These are phyloP conservation scores for Cryptotermes secundus DNA, from an alignment of 1,140 invertebrate species.

Conservation along the genomic window DNA sequence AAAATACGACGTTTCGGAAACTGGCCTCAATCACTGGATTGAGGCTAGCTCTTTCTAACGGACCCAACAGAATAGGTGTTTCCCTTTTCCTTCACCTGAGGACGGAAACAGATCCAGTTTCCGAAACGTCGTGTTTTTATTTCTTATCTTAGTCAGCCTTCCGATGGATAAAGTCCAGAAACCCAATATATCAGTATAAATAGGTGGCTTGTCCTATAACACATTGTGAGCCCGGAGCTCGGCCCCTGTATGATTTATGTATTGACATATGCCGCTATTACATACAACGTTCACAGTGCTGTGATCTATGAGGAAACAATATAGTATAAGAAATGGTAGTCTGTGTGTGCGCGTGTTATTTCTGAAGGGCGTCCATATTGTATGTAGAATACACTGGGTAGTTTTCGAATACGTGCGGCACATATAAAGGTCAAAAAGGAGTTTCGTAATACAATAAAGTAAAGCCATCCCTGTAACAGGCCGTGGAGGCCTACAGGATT, in stretches of 20 bases:
- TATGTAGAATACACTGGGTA: background rate
- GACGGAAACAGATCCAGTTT: no score
- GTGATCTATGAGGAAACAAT: background rate
- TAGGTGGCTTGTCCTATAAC: background rate
- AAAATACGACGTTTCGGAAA: no score
- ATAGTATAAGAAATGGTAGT: background rate
- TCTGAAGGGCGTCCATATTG: background rate
- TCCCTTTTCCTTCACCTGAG: no score
- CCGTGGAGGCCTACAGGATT: no score
- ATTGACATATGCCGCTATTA: background rate
- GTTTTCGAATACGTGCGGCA: background rate
- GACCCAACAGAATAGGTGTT: no score
- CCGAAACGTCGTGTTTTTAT: no score
- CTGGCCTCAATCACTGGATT: no score
- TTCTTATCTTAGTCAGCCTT: no score
- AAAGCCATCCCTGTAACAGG: no score
- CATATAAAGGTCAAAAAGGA: background rate
- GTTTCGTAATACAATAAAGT: background rate
- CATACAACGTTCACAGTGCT: background rate
- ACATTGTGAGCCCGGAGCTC: background rate
- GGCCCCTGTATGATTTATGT: background rate
- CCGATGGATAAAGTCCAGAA: no score
- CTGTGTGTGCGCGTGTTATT: background rate
- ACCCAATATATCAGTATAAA: no score
- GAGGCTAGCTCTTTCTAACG: no score